A percentile compares a stretch with the other conserved stretches of the same genome.
These are phyloP conservation scores for Odontomachus brunneus DNA, from an alignment of 1,140 invertebrate species.

Conservation along the genomic window DNA sequence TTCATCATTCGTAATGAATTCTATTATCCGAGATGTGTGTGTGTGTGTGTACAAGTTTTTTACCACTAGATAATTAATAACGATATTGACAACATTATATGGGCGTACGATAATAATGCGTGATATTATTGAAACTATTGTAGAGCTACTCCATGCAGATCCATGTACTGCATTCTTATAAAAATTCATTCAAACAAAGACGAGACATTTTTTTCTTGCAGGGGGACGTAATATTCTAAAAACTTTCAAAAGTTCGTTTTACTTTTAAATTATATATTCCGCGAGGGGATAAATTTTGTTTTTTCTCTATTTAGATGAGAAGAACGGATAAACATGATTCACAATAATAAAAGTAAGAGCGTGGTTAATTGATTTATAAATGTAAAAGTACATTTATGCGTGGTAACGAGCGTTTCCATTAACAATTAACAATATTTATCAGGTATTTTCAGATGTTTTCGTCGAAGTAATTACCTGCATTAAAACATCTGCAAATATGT, in stretches of 20 bases:
- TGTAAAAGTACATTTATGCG: not conserved
- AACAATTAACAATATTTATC: conserved; percentile 4
- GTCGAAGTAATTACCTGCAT: not conserved
- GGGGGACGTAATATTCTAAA: not conserved
- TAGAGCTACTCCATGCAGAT: not conserved
- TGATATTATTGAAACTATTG: conserved; percentile 25
- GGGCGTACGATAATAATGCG: too few species aligned
- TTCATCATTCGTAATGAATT: conserved; percentile 4
- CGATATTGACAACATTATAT: not conserved
- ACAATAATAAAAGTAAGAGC: not conserved
- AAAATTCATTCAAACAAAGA: conserved; percentile 5
- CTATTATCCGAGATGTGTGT: not conserved
- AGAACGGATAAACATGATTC: not conserved
- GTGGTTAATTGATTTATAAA: conserved; percentile 3
- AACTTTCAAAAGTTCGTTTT: too few species aligned
- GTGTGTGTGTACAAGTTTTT: not conserved
- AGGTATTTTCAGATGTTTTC: not conserved
- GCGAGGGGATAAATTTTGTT: too few species aligned
- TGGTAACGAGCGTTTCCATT: too few species aligned
- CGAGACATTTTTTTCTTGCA: not conserved
- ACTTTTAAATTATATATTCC: too few species aligned
- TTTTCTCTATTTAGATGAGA: not conserved
- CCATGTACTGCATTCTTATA: too few species aligned
- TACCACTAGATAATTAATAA: not conserved
- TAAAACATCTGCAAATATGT: not conserved